Evolutionary conservation across 2,797 vertebrate genomes (phyloP), one percentile per base, ranked within the genome.

Genomic region (Caiman crocodilus): DNA sequence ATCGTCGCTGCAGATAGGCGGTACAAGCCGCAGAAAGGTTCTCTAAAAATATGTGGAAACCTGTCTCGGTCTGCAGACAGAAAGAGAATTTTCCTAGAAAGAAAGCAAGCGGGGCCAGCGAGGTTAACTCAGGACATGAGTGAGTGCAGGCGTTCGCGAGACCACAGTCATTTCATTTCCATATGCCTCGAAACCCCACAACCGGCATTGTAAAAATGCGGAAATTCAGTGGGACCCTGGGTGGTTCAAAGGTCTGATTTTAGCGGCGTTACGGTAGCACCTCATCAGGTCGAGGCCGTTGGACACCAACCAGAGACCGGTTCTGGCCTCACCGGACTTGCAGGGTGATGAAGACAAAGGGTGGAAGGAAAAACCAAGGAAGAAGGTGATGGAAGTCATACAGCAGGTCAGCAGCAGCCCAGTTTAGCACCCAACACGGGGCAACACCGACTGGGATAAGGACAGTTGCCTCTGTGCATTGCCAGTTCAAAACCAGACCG

Each of bases 41-140:
- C 77, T 77, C 95, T 94, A 86, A 94, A 95, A 94, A 94, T 90
- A 90, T 6, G 75, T 71, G 15, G 16, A 87, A 90, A 71, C 80
- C 91, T 78, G 82, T 65, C 93, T 58, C 77, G 23, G 87, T 93
- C 85, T 93, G 80, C 63, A 81, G 64, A 78, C 74, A 82, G 89
- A 91, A 55, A 60, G 78, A 60, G 82, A 95, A 95, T 88, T 90
- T 88, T 90, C 92, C 86, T 88, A 77, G 63, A 82, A 77, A 61
- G n/a, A 17, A 63, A 65, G 69, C 9, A 58, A 59, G 58, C 42
- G n/a, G 5, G 35, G 30, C 18, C 3, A 11, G 16, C 20, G 71
- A 73, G 35, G 69, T 73, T 73, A 73, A 21, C 23, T 73, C 42
- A 73, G 69, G 69, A 42, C 23, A 16, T 73, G 50, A 12, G 35